Evolutionary conservation across 2,797 vertebrate genomes (phyloP).

Genomic region (Girardinus metallicus): DNA sequence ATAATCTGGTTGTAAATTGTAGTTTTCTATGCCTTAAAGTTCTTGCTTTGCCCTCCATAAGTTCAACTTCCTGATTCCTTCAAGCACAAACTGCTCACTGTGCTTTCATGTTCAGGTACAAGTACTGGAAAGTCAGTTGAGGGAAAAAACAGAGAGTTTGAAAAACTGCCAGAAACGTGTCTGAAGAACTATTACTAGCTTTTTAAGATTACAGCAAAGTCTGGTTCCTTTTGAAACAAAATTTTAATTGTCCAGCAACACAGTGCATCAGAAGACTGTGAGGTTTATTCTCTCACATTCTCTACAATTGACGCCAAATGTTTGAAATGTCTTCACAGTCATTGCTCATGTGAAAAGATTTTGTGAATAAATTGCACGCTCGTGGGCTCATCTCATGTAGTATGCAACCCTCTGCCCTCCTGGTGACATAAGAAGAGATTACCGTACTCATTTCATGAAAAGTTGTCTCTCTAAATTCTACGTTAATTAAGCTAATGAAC

Average conservation of each 20-base stretch:
- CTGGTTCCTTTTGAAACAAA: neutral
- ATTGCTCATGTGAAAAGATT: neutral
- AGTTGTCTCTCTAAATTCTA: conserved; percentile 27
- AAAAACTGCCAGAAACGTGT: neutral
- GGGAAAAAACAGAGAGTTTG: neutral
- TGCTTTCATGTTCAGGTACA: neutral
- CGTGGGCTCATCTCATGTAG: conserved; percentile 1
- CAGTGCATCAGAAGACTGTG: neutral
- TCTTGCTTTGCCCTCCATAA: neutral
- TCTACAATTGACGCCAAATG: conserved; percentile 3
- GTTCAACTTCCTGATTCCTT: neutral
- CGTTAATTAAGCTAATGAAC: conserved; percentile 29
- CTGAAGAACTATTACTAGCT: neutral
- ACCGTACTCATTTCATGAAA: conserved; percentile 36
- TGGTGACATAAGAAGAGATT: conserved; percentile 28
- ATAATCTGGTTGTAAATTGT: neutral
- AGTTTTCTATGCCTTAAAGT: neutral
- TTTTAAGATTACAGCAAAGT: neutral
- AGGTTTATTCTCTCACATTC: neutral
- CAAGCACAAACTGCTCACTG: neutral
- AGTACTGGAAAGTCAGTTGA: neutral
- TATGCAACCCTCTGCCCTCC: conserved; percentile 15
- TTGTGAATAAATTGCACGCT: neutral
- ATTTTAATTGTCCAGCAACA: neutral
- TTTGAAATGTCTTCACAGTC: conserved; percentile 13